phyloP scores from a whole-genome alignment of 2,888 invertebrate genomes.

The Plagodis dolabraria region DNA sequence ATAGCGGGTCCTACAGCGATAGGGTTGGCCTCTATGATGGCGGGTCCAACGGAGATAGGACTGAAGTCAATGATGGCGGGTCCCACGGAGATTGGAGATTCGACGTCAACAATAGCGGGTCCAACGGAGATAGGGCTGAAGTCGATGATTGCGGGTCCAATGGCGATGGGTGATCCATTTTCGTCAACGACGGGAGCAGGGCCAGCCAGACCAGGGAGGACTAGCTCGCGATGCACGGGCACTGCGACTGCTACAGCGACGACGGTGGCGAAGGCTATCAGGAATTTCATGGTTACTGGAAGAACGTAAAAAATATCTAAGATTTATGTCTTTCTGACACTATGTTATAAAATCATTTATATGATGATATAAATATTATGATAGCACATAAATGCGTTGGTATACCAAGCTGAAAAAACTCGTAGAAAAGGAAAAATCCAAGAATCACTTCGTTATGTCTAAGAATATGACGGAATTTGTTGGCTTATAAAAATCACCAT shows the following conservation, averaged over 20 bases:
- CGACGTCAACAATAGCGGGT: no score
- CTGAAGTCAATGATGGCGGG: no score
- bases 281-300: constrained; percentile 42
- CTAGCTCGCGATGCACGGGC: constrained; percentile 33
- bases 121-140: constrained; percentile 24
- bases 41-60: constrained; percentile 16
- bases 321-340: no score
- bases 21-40: constrained; percentile 20
- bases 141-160: constrained; percentile 32
- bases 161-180: constrained; percentile 31
- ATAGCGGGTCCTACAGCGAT: constrained; percentile 37
- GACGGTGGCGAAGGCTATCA: constrained; percentile 43
- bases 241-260: constrained; percentile 45
- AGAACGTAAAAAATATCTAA: neutral
- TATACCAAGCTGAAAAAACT: no score
- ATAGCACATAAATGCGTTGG: no score
- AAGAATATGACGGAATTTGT: no score
- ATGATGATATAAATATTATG: no score
- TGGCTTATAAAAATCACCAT: no score
- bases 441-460: no score
- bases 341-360: no score
- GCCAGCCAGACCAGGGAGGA: constrained; percentile 41
- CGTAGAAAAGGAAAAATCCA: no score
- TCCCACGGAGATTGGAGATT: constrained; percentile 9
- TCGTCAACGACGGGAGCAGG: constrained; percentile 36